A percentile compares a stretch with the other conserved stretches of the same genome.
Conservation (phyloP, 2,113 vertebrate species). For the Sinocyclocheilus anophthalmus region DNA sequence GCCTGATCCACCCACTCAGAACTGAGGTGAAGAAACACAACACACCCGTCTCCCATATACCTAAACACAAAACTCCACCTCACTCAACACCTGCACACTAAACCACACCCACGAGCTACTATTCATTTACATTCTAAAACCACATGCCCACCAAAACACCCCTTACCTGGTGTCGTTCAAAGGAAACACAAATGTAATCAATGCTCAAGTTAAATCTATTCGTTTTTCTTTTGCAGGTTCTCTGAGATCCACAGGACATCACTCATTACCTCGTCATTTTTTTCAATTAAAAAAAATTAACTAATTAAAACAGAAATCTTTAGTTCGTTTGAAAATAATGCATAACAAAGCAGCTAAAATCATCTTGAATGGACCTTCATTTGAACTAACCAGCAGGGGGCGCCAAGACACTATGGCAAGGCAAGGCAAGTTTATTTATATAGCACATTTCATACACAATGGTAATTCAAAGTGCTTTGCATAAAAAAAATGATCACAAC, state of each 20-base stretch:
- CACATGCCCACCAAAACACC: background rate
- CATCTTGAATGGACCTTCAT: background rate
- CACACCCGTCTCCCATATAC: background rate
- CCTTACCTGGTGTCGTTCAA: no score
- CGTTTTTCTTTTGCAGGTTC: background rate
- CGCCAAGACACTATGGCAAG: background rate
- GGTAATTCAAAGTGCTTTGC: no score
- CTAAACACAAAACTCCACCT: background rate
- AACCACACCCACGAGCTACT: background rate
- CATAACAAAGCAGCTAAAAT: background rate
- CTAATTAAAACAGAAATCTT: background rate
- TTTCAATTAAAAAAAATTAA: background rate
- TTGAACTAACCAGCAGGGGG: background rate
- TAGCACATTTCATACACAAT: no score
- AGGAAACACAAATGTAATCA: background rate
- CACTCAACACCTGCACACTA: background rate
- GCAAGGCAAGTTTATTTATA: no score
- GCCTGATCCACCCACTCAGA: conserved; percentile 42
- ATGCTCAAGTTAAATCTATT: background rate
- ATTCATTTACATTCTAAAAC: background rate
- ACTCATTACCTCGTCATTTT: background rate
- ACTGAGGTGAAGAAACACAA: conserved; percentile 44
- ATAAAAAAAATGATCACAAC: no score
- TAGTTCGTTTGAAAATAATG: background rate
- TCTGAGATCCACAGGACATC: background rate